Percentiles rank a stretch among this genome's conserved stretches.
Conservation (phyloP, 2,113 vertebrate species). For the Eubucco bourcierii region DNA sequence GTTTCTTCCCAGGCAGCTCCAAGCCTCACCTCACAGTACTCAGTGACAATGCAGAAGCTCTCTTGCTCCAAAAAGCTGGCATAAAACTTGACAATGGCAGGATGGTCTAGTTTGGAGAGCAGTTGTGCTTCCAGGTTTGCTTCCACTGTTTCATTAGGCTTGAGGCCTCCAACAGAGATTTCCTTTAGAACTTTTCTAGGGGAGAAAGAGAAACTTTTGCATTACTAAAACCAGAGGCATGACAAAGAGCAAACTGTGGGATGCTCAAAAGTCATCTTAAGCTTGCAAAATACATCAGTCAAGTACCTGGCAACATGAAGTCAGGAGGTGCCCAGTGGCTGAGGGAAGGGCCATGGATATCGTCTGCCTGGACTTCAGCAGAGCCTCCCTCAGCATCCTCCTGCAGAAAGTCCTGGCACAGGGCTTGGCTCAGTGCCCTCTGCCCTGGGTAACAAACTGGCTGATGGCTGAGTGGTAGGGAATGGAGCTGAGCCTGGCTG, state of each 20-base stretch:
- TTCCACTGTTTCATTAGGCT: constrained; percentile 84
- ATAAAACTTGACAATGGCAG: constrained; percentile 85
- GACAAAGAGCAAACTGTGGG: neutral
- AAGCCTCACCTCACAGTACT: constrained; percentile 86
- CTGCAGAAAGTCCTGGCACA: too few species aligned
- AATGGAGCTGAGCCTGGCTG: too few species aligned
- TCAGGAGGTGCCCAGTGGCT: too few species aligned
- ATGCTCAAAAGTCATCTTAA: neutral
- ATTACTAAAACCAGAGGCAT: neutral
- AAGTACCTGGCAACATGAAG: too few species aligned
- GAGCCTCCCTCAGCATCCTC: too few species aligned
- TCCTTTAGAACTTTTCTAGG: constrained; percentile 87
- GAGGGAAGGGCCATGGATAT: too few species aligned
- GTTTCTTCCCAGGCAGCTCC: neutral
- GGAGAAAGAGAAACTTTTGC: neutral
- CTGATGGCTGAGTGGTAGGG: too few species aligned
- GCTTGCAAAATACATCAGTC: too few species aligned
- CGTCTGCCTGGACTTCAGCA: too few species aligned
- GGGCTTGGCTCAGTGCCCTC: too few species aligned
- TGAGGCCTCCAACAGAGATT: constrained; percentile 81
- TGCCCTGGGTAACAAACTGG: too few species aligned
- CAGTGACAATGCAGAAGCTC: constrained; percentile 87
- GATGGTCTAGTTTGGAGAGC: constrained; percentile 85
- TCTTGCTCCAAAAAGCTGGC: constrained; percentile 84
- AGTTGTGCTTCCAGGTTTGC: constrained; percentile 85